Percentiles rank a stretch among this genome's conserved stretches.
These are phyloP conservation scores for Papio anubis DNA, from an alignment of 2,113 vertebrate species.

Conservation along the genomic window DNA sequence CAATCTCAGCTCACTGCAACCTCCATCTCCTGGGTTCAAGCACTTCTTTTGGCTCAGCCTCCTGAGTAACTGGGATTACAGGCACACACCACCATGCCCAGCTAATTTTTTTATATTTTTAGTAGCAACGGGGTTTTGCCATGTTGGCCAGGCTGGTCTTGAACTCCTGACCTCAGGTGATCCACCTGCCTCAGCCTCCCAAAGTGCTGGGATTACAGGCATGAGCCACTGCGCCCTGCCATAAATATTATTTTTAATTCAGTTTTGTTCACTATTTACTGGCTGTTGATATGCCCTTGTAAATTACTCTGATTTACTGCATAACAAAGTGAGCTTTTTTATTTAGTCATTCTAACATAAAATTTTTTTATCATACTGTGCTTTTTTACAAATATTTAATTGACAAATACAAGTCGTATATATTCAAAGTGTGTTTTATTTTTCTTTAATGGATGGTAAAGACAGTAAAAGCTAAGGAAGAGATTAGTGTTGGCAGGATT, in stretches of 20 bases:
- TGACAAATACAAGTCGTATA: neutral
- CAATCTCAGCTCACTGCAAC: too few relatives aligned
- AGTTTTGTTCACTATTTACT: neutral
- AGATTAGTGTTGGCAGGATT: neutral
- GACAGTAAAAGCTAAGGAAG: neutral
- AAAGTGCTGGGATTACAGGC: too few relatives aligned
- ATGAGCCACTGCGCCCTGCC: neutral
- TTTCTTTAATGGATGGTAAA: neutral
- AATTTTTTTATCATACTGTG: neutral
- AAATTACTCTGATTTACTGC: neutral
- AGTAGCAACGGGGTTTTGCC: too few relatives aligned
- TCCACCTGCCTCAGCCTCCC: neutral
- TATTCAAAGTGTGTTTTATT: neutral
- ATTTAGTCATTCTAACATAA: neutral
- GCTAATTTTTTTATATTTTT: too few relatives aligned
- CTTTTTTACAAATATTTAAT: neutral
- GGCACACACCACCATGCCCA: too few relatives aligned
- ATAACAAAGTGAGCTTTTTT: neutral
- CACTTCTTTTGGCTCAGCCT: too few relatives aligned
- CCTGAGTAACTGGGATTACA: too few relatives aligned
- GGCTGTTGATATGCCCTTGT: neutral
- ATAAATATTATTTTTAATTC: neutral
- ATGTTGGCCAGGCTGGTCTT: neutral
- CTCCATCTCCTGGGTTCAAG: too few relatives aligned
- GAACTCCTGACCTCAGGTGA: neutral